Base-by-base conservation (phyloP, 2,888 invertebrate species). In the Diploptera punctata region DNA sequence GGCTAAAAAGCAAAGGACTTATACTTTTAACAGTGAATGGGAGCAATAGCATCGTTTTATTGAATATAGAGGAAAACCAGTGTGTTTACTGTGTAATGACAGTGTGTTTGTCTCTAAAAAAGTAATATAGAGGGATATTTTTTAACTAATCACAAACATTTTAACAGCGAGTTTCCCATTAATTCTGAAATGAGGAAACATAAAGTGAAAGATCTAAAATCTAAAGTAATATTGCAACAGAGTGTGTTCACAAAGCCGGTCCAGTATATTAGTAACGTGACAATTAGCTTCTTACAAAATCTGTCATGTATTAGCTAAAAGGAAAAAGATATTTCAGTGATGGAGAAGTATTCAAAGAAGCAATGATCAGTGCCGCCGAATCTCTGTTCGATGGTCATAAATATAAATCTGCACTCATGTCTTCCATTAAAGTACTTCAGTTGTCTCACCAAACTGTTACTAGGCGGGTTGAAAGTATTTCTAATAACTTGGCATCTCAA, bases 141-240 rank as follows among this genome's bases (percentile, higher is more conserved):
- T 61, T 61, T 19, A n/a, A 61, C 29, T 10, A 29, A 61, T 26
- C 3, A 21, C 21, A 52, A 24, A 61, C 26, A 61, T 31, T 31
- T 31, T 0, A 61, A 61, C 19, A 61, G 38, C 31, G 61, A 61
- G 16, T 61, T 9, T 61, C 61, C 31, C 31, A 31, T 31, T 18
- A 61, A 61, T 31, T 61, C 33, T 31, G 31, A n/a, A n/a, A n/a
- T n/a, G n/a, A n/a, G n/a, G 26, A 61, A 61, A 18, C 31, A 61
- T 31, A 61, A 61, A 61, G 61, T 61, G 0, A 61, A 16, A 38
- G 31, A 18, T 29, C n/a, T 61, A 31, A 61, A 61, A 61, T n/a
- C 33, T 38, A 61, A 61, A 61, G 9, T 61, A 61, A 29, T 19
- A 33, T 61, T 61, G n/a, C 31, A 61, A 16, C 61, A 33, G 16